A percentile compares a stretch with the other conserved stretches of the same genome.
Evolutionary conservation across 1,140 invertebrate genomes (phyloP).

Genomic region (Lanistes nyassanus): DNA sequence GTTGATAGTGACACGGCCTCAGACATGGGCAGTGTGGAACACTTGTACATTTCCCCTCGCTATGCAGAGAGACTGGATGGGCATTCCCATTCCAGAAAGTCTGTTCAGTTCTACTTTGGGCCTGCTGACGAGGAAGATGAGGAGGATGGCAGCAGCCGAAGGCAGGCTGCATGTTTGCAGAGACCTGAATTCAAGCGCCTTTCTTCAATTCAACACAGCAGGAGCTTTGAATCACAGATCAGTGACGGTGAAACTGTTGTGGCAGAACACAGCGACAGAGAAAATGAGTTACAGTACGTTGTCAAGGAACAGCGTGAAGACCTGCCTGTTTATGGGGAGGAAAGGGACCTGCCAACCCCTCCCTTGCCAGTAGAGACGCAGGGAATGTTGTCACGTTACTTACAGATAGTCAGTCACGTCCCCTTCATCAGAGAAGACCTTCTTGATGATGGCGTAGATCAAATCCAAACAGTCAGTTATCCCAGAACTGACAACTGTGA

Average conservation of each 20-base stretch:
- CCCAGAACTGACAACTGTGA: too few relatives aligned
- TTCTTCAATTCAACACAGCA: too few relatives aligned
- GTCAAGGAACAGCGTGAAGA: constrained; percentile 23
- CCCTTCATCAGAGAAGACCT: constrained; percentile 20
- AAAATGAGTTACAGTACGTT: constrained; percentile 15
- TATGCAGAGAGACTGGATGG: constrained; percentile 17
- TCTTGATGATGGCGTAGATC: constrained; percentile 3
- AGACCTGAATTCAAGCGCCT: too few relatives aligned
- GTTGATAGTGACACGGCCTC: constrained; percentile 31
- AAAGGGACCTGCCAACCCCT: constrained; percentile 4
- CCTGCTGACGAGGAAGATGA: constrained; percentile 20
- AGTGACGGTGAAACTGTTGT: constrained; percentile 16
- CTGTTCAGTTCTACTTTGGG: constrained; percentile 23
- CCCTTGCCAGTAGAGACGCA: constrained; percentile 24
- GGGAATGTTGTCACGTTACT: constrained; percentile 35
- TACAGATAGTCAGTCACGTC: constrained; percentile 25
- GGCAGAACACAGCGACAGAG: background rate
- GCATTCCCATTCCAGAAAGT: background rate
- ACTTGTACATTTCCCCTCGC: constrained; percentile 30
- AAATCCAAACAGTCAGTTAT: too few relatives aligned
- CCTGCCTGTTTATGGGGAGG: constrained; percentile 12
- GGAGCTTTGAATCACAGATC: constrained; percentile 8
- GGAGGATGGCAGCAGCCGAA: background rate
- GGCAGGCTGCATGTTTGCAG: too few relatives aligned
- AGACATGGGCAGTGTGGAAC: constrained; percentile 34